Evolutionary conservation across 2,797 vertebrate genomes (phyloP), one percentile per base, ranked within the genome.

Genomic region (Passerculus sandwichensis): DNA sequence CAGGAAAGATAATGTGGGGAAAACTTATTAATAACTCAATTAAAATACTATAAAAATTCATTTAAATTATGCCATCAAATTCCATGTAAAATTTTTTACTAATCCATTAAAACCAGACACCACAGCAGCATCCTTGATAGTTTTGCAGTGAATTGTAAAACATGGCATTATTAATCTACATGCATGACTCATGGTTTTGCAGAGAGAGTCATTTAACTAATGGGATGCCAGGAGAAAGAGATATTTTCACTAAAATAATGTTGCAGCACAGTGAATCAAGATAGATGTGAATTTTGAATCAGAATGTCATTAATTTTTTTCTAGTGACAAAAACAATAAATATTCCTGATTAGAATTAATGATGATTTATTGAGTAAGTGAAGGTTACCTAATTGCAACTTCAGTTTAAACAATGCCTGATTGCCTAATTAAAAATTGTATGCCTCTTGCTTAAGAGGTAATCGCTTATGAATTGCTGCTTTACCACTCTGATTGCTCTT

Each of bases 281-380:
- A 91, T 81, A 77, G 62, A 91, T 72, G 45, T 67, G 72, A 92
- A 94, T 94, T 93, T 66, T 84, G 15, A 62, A 89, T 73, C 77
- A 67, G 59, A 95, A 69, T 93, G 64, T 81, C 85, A 93, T 94
- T 89, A 74, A 5, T 44, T 74, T 73, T 88, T 93, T 79, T 79
- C 54, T 40, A n/a, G 44, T 62, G 67, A 20, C 26, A 65, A 86
- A 89, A 94, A 47, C 75, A 95, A 62, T 9, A 91, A 80, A 94
- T 90, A 92, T 54, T 29, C 34, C 51, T 91, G 88, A 85, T 95
- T 96, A 95, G 94, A 97, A 95, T 96, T 94, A 91, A 94, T 93
- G 44, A 70, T 83, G 82, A 94, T 85, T 67, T 89, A 94, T 81
- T 94, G 87, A 92, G 65, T 75, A 95, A 91, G 27, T 93, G 88